phyloP scores from a whole-genome alignment of 2,113 vertebrate genomes.

The Pogonocichla stellata region DNA sequence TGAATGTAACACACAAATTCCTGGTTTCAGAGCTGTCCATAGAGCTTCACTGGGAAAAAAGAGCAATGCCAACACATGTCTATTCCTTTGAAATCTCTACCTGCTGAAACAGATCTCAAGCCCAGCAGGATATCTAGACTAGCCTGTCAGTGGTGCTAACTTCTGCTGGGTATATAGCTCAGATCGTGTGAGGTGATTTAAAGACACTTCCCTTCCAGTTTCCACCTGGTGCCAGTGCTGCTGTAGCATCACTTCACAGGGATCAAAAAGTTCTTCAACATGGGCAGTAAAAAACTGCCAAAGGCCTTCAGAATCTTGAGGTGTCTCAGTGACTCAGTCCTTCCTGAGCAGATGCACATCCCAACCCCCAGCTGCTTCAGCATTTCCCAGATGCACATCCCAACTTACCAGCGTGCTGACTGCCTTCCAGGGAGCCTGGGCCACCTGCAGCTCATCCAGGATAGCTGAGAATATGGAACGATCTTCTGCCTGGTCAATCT shows the following conservation, averaged over 20 bases:
- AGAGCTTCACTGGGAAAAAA: neutral
- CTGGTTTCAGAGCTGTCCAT: neutral
- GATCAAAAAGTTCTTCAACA: neutral
- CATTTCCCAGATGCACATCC: neutral
- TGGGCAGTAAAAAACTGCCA: neutral
- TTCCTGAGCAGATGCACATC: neutral
- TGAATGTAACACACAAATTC: rapidly evolving
- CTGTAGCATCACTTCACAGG: neutral
- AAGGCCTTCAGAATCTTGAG: neutral
- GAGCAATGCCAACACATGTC: neutral
- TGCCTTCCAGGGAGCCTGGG: constrained; percentile 92
- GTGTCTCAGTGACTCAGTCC: neutral
- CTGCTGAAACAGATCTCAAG: neutral
- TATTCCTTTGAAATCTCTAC: neutral
- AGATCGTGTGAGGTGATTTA: neutral
- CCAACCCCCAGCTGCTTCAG: neutral
- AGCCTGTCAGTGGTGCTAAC: neutral
- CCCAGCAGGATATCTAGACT: neutral
- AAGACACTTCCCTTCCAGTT: neutral
- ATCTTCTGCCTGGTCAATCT: constrained; percentile 90
- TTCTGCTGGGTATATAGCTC: neutral
- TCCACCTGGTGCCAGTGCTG: neutral
- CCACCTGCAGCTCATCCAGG: constrained; percentile 86
- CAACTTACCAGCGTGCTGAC: constrained; percentile 85
- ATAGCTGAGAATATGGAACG: constrained; percentile 88